These are phyloP conservation scores for Cataglyphis altisquamis DNA, from an alignment of 2,888 invertebrate genomes.

Conservation along the genomic window DNA sequence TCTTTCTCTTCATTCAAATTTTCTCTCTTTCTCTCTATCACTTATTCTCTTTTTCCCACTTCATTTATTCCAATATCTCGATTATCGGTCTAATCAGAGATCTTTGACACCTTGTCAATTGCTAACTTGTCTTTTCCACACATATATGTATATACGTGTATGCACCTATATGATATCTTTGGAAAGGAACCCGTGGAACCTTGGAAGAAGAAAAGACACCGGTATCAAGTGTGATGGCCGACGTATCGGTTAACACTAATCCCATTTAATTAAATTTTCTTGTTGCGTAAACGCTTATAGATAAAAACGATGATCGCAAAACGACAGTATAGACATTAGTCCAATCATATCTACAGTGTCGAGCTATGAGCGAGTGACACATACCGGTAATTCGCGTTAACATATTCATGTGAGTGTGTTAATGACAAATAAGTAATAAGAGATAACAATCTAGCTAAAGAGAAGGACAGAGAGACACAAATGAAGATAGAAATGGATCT, in stretches of 20 bases:
- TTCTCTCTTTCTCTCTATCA: not conserved
- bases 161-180: conserved; percentile 5
- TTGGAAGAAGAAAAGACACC: conserved; percentile 11
- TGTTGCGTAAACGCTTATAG: not conserved
- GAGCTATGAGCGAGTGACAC: not conserved
- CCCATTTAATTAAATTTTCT: conserved; percentile 40
- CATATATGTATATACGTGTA: not conserved
- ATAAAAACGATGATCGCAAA: not conserved
- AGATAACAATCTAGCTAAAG: conserved; percentile 16
- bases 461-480: conserved; percentile 11
- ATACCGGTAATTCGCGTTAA: conserved; percentile 33
- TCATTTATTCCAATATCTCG: conserved; percentile 2
- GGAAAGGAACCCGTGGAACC: not conserved
- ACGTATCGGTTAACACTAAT: conserved; percentile 35
- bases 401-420: not conserved
- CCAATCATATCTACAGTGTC: conserved; percentile 9
- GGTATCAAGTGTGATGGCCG: conserved; percentile 12
- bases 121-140: not conserved
- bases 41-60: not conserved
- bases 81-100: not conserved
- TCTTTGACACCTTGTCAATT: conserved; percentile 20
- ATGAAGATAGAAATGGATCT: not conserved
- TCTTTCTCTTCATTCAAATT: conserved; percentile 54
- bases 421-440: conserved; percentile 4
- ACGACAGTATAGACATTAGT: not conserved